Percentiles rank a stretch among this genome's conserved stretches.
These are phyloP conservation scores for Zosterops borbonicus DNA, from an alignment of 2,113 vertebrate genomes.

Conservation along the genomic window DNA sequence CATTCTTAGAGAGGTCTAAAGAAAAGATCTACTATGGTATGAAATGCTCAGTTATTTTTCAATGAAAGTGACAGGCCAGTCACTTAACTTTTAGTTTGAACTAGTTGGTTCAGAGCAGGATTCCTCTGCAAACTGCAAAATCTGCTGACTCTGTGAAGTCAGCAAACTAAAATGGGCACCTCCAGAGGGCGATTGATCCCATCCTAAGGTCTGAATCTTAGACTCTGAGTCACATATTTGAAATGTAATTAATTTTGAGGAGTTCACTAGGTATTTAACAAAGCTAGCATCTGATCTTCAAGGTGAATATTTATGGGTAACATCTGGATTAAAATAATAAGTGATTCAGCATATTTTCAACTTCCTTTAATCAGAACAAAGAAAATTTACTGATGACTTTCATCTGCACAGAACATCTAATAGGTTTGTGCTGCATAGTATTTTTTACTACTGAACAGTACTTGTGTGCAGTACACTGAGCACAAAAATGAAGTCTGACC, in stretches of 20 bases:
- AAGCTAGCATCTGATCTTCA: neutral
- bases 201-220: neutral
- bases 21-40: neutral
- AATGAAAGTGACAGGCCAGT: neutral
- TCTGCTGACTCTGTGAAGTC: too few species aligned
- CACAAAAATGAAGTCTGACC: neutral
- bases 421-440: neutral
- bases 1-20: neutral
- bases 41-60: neutral
- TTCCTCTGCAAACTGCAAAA: too few species aligned
- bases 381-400: neutral
- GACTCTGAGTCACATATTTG: neutral
- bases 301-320: neutral
- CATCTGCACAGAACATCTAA: neutral
- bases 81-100: neutral
- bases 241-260: neutral
- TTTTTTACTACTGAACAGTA: neutral
- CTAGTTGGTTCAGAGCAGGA: neutral
- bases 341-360: neutral
- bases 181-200: constrained; percentile 51
- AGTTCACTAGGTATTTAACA: neutral
- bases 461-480: neutral
- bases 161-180: constrained; percentile 8
- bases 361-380: neutral
- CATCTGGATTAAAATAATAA: neutral